Evolutionary conservation across 2,113 vertebrate genomes (phyloP), one percentile per base, ranked within the genome.

Genomic region (Naja naja): DNA sequence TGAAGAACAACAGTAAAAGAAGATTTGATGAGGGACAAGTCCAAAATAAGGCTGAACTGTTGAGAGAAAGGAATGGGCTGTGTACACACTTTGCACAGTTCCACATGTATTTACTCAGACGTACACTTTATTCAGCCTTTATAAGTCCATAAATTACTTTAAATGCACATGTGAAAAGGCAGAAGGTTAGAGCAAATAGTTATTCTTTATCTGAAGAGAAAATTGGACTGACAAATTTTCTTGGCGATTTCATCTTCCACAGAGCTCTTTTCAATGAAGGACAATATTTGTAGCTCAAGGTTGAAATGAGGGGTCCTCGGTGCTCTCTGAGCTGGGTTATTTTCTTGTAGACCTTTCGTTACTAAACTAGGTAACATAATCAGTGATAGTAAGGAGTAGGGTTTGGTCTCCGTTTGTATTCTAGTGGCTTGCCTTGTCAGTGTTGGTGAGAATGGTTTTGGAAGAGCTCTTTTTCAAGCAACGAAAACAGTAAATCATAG

Each of bases 71-170:
- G 16, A 91, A 64, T 90, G 89, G 27, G 94, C 86, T 11, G 2
- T 81, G 45, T 69, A 93, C 87, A 90, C 56, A 88, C n/a, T 45
- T 56, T 25, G 30, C 20, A 52, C 30, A 58, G 47, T 34, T 55
- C 55, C n/a, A 4, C 23, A 20, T 47, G 16, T 64, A 45, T 52
- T 92, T 49, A 91, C 55, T 64, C 53, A 49, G 30, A 60, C 4
- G 6, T 87, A 88, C 18, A 88, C 25, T 22, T n/a, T 12, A n/a
- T 11, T 60, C n/a, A 47, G 53, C 27, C 89, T 55, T 27, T 58
- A 9, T 49, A 45, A 90, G 93, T 91, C 47, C 22, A 2, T 90
- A 90, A 93, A 96, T 93, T 94, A 89, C n/a, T 85, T 49, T 93
- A 27, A 7, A 49, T 2, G 43, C 47, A 14, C 22, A 1, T 1